These are phyloP conservation scores for Anarhynchus alexandrinus DNA, from an alignment of 2,113 vertebrate genomes.

Conservation along the genomic window DNA sequence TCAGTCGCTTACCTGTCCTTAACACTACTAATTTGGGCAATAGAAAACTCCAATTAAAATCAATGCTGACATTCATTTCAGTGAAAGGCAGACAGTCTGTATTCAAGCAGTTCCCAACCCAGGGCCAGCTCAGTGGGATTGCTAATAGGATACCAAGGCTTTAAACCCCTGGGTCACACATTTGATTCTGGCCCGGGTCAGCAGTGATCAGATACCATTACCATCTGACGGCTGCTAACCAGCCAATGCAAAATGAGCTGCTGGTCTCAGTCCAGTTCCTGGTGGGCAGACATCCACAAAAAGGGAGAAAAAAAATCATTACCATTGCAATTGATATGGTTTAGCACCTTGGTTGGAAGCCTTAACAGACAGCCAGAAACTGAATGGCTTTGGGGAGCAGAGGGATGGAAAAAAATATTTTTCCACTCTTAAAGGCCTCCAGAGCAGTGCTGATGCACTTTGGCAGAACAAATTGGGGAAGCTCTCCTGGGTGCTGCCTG, in stretches of 20 bases:
- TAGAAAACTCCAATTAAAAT: not conserved
- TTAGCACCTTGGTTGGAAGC: conserved; percentile 56
- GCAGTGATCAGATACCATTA: not conserved
- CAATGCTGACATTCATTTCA: not conserved
- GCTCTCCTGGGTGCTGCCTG: not conserved
- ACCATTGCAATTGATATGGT: conserved; percentile 6
- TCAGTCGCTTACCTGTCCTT: not conserved
- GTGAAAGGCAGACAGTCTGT: not conserved
- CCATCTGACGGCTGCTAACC: not conserved
- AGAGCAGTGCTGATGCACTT: not conserved
- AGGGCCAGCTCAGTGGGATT: not conserved
- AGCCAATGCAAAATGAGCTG: conserved; percentile 16
- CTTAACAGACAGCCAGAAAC: conserved; percentile 25
- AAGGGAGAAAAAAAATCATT: not conserved
- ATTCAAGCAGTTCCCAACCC: not conserved
- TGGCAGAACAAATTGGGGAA: not conserved
- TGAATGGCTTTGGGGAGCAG: not conserved
- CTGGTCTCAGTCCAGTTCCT: conserved; percentile 33
- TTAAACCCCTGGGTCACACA: not conserved
- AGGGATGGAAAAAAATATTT: not conserved
- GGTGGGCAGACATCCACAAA: not conserved
- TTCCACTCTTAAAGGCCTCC: not conserved
- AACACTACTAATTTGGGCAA: not conserved
- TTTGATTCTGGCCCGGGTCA: not conserved
- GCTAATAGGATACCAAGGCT: not conserved